Evolutionary conservation across 1,140 invertebrate species (phyloP).

Genomic region (Araneus ventricosus): DNA sequence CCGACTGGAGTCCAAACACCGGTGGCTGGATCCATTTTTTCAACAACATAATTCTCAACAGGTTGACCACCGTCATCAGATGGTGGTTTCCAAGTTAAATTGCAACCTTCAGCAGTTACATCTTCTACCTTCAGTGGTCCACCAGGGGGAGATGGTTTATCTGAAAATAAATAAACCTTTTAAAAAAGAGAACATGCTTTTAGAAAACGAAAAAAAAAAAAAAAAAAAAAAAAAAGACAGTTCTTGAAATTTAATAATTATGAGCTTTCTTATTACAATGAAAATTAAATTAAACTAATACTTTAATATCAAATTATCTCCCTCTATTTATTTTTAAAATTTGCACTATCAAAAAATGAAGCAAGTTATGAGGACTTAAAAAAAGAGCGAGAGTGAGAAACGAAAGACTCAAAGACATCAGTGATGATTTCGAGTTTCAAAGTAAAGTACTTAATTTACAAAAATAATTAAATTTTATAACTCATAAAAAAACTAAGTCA

Average conservation of each 20-base stretch:
- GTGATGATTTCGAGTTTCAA: too few species aligned
- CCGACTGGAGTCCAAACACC: slow-evolving; percentile 83
- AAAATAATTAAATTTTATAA: too few species aligned
- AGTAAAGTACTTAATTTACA: too few species aligned
- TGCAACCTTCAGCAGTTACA: slow-evolving; percentile 79
- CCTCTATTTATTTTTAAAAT: too few species aligned
- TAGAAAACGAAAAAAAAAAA: too few species aligned
- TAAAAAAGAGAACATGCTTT: slow-evolving; percentile 83
- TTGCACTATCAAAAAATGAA: too few species aligned
- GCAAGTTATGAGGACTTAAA: too few species aligned
- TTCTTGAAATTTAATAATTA: not conserved
- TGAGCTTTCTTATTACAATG: not conserved
- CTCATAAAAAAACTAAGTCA: too few species aligned
- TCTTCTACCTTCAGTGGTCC: slow-evolving; percentile 92
- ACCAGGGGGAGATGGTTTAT: slow-evolving; percentile 91
- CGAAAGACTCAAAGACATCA: too few species aligned
- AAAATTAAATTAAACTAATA: too few species aligned
- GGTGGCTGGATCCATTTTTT: slow-evolving; percentile 88
- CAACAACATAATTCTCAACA: slow-evolving; percentile 94
- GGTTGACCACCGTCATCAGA: slow-evolving; percentile 94
- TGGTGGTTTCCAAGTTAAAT: slow-evolving; percentile 89
- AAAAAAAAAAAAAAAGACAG: slow-evolving; percentile 84
- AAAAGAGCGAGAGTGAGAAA: too few species aligned
- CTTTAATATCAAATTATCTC: too few species aligned
- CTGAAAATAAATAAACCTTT: slow-evolving; percentile 80